phyloP scores from a whole-genome alignment of 2,797 vertebrate genomes.

The Malacoctenus gilli region DNA sequence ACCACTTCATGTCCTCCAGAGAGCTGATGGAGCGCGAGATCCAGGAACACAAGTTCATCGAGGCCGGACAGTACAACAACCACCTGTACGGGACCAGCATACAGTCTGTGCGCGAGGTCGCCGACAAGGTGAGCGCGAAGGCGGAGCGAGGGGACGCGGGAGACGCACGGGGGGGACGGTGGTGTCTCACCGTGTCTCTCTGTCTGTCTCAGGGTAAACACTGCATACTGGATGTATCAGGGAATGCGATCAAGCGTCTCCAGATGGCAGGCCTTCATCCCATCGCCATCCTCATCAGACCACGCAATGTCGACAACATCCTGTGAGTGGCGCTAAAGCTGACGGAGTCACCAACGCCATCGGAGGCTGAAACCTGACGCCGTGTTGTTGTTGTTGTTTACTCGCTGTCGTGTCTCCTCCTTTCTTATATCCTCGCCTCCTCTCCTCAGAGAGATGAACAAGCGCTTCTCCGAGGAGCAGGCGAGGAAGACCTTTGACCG shows the following conservation, averaged over 20 bases:
- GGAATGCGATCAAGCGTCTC: slow-evolving; percentile 96
- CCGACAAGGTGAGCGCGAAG: slow-evolving; percentile 87
- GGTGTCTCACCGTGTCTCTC: slow-evolving; percentile 19
- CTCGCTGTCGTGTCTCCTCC: not conserved
- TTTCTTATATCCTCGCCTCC: not conserved
- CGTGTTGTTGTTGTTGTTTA: too few relatives aligned
- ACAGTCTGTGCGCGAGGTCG: slow-evolving; percentile 94
- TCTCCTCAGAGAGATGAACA: slow-evolving; percentile 94
- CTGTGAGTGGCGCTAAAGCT: slow-evolving; percentile 90
- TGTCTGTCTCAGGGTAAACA: slow-evolving; percentile 88
- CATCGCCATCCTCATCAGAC: slow-evolving; percentile 94
- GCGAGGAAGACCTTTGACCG: slow-evolving; percentile 93
- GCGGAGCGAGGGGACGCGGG: not conserved
- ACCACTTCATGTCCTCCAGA: slow-evolving; percentile 96
- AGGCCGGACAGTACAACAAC: slow-evolving; percentile 97
- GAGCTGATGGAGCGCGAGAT: slow-evolving; percentile 98
- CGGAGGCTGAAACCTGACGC: too few relatives aligned
- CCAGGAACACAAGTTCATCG: slow-evolving; percentile 98
- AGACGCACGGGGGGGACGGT: not conserved
- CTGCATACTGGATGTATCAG: slow-evolving; percentile 97
- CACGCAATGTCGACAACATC: slow-evolving; percentile 92
- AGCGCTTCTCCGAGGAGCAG: slow-evolving; percentile 93
- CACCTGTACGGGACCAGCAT: slow-evolving; percentile 98
- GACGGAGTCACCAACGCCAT: too few relatives aligned
- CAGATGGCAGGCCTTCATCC: slow-evolving; percentile 93